Conservation (phyloP, 2,888 invertebrate genomes). For the Tillus elongatus region DNA sequence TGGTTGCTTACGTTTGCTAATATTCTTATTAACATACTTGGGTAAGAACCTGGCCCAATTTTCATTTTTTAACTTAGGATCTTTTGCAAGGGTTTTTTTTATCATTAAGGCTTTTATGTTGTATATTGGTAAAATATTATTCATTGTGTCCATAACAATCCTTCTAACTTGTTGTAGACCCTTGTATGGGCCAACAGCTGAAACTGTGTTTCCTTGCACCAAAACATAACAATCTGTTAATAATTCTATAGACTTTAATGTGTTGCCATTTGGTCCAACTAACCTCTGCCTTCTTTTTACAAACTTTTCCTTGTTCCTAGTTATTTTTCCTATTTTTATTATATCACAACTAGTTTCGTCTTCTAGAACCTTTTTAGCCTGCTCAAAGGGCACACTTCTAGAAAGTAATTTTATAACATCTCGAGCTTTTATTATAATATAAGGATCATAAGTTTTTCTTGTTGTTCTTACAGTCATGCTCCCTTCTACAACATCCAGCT, state of each 20-base stretch:
- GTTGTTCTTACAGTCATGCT: slow-evolving; percentile 93
- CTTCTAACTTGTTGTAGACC: slow-evolving; percentile 79
- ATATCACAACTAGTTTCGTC: slow-evolving; percentile 93
- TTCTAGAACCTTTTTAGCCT: slow-evolving; percentile 75
- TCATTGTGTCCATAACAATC: slow-evolving; percentile 95
- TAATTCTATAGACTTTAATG: slow-evolving; percentile 92
- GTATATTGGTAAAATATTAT: slow-evolving; percentile 97
- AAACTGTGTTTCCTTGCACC: slow-evolving; percentile 95
- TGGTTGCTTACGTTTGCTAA: slow-evolving; percentile 79
- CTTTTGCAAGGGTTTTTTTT: slow-evolving; percentile 87
- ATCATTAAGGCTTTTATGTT: slow-evolving; percentile 97
- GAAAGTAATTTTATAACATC: slow-evolving; percentile 93
- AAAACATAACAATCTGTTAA: slow-evolving; percentile 93
- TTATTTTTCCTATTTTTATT: slow-evolving; percentile 88
- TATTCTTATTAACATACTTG: slow-evolving; percentile 80
- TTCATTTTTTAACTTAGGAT: slow-evolving; percentile 83
- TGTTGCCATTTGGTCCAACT: slow-evolving; percentile 97
- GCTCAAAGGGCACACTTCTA: slow-evolving; percentile 93
- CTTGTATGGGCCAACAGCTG: slow-evolving; percentile 91
- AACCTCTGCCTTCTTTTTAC: slow-evolving; percentile 88
- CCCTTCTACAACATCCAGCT: slow-evolving; percentile 86
- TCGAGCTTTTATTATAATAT: slow-evolving; percentile 89
- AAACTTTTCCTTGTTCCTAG: slow-evolving; percentile 87
- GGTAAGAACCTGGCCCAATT: slow-evolving; percentile 97
- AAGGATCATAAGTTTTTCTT: slow-evolving; percentile 97